Base-by-base conservation (phyloP, 2,888 invertebrate genomes). In the Hypomecis punctinalis region DNA sequence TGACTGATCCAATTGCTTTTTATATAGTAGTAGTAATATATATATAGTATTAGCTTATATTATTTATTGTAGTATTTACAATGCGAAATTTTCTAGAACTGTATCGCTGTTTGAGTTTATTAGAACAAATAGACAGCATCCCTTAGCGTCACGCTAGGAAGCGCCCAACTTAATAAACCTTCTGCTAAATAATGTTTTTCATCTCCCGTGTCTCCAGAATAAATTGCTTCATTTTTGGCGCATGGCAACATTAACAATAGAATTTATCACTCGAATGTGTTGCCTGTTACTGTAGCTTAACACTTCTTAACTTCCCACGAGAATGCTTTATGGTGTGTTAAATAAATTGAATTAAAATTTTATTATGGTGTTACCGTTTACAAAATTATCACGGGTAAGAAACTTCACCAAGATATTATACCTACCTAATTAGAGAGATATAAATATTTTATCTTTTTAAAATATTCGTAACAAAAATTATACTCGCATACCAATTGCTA, bases 161-260 rank as follows among this genome's bases (percentile, higher is more conserved):
- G 68, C 58, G 72, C 68, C 71, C 78, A 79, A 82, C 82, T 85
- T 85, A 89, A 87, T 89, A 88, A 87, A 88, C 80, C 79, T 79
- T 79, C 79, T 75, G 84, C 79, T 87, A 85, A 90, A 84, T 88
- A 89, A 90, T 90, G 89, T 83, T 86, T 88, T 90, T 89, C 90
- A 90, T 91, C 89, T 91, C 90, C 84, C 81, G 82, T 86, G 84
- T 85, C 86, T 82, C 78, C 79, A 67, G 80, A 89, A 91, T 88
- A 89, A 90, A 91, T 91, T 90, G 84, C 89, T 90, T 89, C 82
- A 89, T 89, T 89, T 91, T 88, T 90, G 85, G 85, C 82, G 75
- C 79, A 66, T 63, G 78, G 75, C 76, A 78, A 82, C 81, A 85
- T 89, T 88, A 86, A 84, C 83, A 85, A 79, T 80, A 81, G 82